Evolutionary conservation across 2,113 vertebrate species (phyloP).

Genomic region (Rallus limicola): DNA sequence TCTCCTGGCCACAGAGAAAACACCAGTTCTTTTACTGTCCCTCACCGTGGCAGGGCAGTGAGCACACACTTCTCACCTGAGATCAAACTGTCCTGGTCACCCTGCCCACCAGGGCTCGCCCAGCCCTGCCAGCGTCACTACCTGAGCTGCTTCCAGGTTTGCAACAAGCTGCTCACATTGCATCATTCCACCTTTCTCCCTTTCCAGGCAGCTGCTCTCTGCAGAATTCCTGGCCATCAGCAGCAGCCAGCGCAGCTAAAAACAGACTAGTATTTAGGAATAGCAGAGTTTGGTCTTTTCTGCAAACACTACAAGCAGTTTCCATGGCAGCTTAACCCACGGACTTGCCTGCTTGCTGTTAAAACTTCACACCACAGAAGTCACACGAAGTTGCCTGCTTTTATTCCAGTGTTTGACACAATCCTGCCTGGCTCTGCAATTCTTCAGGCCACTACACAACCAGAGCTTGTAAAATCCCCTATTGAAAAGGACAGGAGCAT

Average conservation of each 20-base stretch:
- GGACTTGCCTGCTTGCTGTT: background rate
- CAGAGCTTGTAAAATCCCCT: background rate
- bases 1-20: background rate
- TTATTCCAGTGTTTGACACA: background rate
- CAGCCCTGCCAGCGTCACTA: rapidly evolving
- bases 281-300: background rate
- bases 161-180: background rate
- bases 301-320: background rate
- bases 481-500: background rate
- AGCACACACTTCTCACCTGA: background rate
- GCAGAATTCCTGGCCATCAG: rapidly evolving
- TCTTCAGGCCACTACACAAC: background rate
- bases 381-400: rapidly evolving
- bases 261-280: background rate
- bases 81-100: background rate
- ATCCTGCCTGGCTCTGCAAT: background rate
- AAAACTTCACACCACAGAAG: background rate
- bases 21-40: rapidly evolving
- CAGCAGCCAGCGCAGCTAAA: rapidly evolving
- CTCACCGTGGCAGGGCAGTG: background rate
- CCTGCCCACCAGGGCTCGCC: background rate
- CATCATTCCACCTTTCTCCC: background rate
- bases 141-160: background rate
- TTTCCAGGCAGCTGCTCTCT: background rate
- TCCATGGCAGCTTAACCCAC: slow-evolving; percentile 11